phyloP scores from a whole-genome alignment of 1,140 invertebrate genomes.

The Steinernema khuongi region DNA sequence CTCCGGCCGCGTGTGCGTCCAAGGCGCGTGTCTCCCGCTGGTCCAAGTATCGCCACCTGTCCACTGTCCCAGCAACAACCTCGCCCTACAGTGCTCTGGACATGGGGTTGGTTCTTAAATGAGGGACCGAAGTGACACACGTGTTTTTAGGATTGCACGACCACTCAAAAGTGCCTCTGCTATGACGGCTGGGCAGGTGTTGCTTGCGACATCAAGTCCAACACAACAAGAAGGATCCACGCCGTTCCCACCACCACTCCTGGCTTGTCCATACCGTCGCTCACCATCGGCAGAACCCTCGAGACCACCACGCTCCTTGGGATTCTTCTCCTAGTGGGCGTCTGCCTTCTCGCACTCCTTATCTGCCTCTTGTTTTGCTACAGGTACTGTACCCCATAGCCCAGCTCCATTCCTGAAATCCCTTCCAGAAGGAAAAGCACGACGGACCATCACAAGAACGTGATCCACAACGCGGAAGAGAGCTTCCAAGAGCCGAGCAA shows the following conservation, averaged over 20 bases:
- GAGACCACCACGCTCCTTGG: constrained; percentile 52
- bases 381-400: constrained; percentile 19
- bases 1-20: constrained; percentile 49
- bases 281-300: constrained; percentile 34
- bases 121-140: constrained; percentile 3
- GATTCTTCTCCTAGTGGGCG: constrained; percentile 49
- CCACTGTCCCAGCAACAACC: constrained; percentile 80
- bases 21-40: constrained; percentile 47
- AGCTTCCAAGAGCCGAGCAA: constrained; percentile 35
- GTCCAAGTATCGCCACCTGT: constrained; percentile 63
- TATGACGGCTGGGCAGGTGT: constrained; percentile 76
- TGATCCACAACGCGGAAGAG: constrained; percentile 39
- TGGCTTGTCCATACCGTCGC: constrained; percentile 32
- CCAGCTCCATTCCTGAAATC: background rate
- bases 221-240: constrained; percentile 34
- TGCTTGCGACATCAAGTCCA: constrained; percentile 70
- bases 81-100: constrained; percentile 81
- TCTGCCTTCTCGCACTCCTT: constrained; percentile 48
- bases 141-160: constrained; percentile 83
- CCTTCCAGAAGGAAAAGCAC: background rate
- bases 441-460: background rate
- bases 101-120: constrained; percentile 71
- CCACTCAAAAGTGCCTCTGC: constrained; percentile 84
- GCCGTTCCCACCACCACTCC: constrained; percentile 11
- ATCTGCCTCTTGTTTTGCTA: constrained; percentile 54